Percentiles rank a stretch among this genome's conserved stretches.
These are phyloP conservation scores for Drosophila aldrichi DNA, from an alignment of 2,888 invertebrate species.

Conservation along the genomic window DNA sequence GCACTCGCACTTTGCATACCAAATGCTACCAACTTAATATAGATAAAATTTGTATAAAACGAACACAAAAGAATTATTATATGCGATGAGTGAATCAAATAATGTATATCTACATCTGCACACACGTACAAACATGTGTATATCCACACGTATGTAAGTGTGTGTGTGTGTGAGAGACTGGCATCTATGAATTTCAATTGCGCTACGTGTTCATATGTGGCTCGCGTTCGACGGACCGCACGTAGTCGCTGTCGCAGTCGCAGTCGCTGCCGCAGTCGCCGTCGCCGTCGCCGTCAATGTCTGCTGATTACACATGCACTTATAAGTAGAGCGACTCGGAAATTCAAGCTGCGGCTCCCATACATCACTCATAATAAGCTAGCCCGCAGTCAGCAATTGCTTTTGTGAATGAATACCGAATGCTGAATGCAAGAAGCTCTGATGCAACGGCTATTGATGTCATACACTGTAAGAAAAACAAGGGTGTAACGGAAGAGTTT, in stretches of 20 bases:
- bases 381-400: constrained; percentile 37
- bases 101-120: constrained; percentile 33
- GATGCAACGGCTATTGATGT: not conserved
- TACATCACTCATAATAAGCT: constrained; percentile 46
- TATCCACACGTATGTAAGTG: not conserved
- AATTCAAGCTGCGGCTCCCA: constrained; percentile 42
- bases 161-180: constrained; percentile 32
- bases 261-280: not conserved
- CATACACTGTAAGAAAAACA: constrained; percentile 8
- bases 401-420: constrained; percentile 62
- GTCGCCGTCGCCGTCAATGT: constrained; percentile 14
- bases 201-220: constrained; percentile 70
- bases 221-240: constrained; percentile 62
- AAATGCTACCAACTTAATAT: constrained; percentile 58
- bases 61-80: constrained; percentile 71
- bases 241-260: constrained; percentile 49
- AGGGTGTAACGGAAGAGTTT: constrained; percentile 34
- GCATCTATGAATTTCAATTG: constrained; percentile 78
- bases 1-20: constrained; percentile 70
- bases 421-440: constrained; percentile 19
- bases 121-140: constrained; percentile 8
- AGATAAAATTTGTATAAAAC: constrained; percentile 70
- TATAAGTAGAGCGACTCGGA: constrained; percentile 56
- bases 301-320: constrained; percentile 65
- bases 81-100: constrained; percentile 43